Percentiles rank a stretch among this genome's conserved stretches.
These are phyloP conservation scores for Danio tinwini DNA, from an alignment of 2,797 vertebrate species.

Conservation along the genomic window DNA sequence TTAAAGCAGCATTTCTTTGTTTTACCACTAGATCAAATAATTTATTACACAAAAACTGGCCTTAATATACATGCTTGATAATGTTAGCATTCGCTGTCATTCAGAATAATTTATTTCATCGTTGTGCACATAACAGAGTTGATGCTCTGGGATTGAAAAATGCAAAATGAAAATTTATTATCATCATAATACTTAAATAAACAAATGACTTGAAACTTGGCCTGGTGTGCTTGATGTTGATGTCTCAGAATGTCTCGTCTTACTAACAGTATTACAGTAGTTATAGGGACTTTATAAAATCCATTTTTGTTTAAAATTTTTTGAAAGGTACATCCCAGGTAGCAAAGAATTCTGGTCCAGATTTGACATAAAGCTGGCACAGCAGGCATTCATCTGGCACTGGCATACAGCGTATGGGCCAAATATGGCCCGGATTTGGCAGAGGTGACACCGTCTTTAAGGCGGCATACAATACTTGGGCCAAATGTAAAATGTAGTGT, in stretches of 20 bases:
- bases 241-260: background rate
- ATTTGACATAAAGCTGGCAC: too few species aligned
- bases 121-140: conserved; percentile 85
- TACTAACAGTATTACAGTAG: background rate
- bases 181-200: conserved; percentile 82
- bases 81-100: conserved; percentile 83
- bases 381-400: too few species aligned
- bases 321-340: too few species aligned
- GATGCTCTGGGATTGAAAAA: conserved; percentile 85
- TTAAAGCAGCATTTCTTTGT: conserved; percentile 57
- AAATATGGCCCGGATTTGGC: too few species aligned
- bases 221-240: conserved; percentile 11
- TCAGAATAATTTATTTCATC: conserved; percentile 94
- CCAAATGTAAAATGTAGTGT: too few species aligned
- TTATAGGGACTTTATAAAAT: too few species aligned
- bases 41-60: conserved; percentile 86
- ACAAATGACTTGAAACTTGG: conserved; percentile 67
- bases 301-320: too few species aligned
- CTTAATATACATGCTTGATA: conserved; percentile 92
- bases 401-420: too few species aligned
- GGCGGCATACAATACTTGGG: too few species aligned
- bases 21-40: conserved; percentile 79
- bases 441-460: too few species aligned
- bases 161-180: conserved; percentile 84
- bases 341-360: too few species aligned